These are phyloP conservation scores for Chaetodon auriga DNA, from an alignment of 2,113 vertebrate species.

Conservation along the genomic window DNA sequence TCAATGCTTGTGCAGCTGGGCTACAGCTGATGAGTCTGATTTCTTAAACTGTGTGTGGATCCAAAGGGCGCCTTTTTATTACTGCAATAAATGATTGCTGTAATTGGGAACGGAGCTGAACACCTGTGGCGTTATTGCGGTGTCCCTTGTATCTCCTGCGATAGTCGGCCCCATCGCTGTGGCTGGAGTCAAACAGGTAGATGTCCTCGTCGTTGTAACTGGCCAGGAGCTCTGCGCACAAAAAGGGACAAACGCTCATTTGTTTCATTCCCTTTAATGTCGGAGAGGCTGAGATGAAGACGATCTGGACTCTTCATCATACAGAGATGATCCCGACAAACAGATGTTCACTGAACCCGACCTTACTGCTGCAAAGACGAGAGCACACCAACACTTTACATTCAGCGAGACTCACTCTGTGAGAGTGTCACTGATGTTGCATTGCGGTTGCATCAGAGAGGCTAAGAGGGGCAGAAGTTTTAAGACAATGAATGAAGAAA, in stretches of 20 bases:
- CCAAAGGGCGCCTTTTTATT: constrained; percentile 2
- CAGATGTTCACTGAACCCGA: neutral
- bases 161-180: constrained; percentile 94
- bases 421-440: constrained; percentile 26
- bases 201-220: constrained; percentile 98
- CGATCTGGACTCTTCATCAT: neutral
- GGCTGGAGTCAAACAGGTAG: constrained; percentile 94
- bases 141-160: constrained; percentile 93
- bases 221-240: constrained; percentile 90
- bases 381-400: neutral
- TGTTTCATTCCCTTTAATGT: neutral
- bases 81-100: neutral
- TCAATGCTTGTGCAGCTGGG: neutral
- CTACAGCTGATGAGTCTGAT: neutral
- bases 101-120: neutral
- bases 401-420: neutral
- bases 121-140: constrained; percentile 95
- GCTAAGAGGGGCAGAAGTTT: neutral
- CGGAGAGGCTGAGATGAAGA: neutral
- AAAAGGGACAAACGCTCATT: neutral
- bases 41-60: neutral
- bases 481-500: constrained; percentile 5
- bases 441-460: constrained; percentile 32
- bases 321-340: neutral
- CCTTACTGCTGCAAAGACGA: neutral